phyloP scores from a whole-genome alignment of 92 coral and sea anemone species.

The Pocillopora grandis region DNA sequence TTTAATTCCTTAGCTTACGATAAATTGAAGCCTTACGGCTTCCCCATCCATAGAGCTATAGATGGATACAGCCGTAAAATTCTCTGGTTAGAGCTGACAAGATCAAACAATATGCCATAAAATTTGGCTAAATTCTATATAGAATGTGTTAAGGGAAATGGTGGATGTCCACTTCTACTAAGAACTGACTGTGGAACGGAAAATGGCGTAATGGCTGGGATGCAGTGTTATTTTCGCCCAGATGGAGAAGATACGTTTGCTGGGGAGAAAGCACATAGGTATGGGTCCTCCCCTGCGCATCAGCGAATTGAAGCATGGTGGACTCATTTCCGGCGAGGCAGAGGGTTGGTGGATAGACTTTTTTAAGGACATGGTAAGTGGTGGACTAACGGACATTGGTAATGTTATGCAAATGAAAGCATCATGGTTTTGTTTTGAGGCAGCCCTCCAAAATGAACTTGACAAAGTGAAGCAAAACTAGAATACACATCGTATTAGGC shows the following conservation, averaged over 20 bases:
- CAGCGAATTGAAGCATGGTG: constrained; percentile 64
- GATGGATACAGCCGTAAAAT: constrained; percentile 50
- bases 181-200: constrained; percentile 64
- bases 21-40: constrained; percentile 50
- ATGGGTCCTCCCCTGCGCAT: constrained; percentile 62
- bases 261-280: constrained; percentile 61
- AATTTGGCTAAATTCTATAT: constrained; percentile 39
- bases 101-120: constrained; percentile 56
- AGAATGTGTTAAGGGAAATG: constrained; percentile 44
- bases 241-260: constrained; percentile 49
- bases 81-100: constrained; percentile 49
- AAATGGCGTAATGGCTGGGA: constrained; percentile 58
- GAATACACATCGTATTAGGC: constrained; percentile 69
- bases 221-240: constrained; percentile 47
- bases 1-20: constrained; percentile 52
- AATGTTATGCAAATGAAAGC: constrained; percentile 45
- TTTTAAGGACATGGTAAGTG: constrained; percentile 45
- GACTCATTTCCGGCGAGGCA: constrained; percentile 50
- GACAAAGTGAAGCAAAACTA: constrained; percentile 69
- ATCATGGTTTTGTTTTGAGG: constrained; percentile 45
- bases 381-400: constrained; percentile 54
- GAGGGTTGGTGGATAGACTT: constrained; percentile 64
- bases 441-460: constrained; percentile 64
- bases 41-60: constrained; percentile 54
- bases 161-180: constrained; percentile 54